These are phyloP conservation scores for Lampris incognitus DNA, from an alignment of 2,113 vertebrate genomes.

Conservation along the genomic window DNA sequence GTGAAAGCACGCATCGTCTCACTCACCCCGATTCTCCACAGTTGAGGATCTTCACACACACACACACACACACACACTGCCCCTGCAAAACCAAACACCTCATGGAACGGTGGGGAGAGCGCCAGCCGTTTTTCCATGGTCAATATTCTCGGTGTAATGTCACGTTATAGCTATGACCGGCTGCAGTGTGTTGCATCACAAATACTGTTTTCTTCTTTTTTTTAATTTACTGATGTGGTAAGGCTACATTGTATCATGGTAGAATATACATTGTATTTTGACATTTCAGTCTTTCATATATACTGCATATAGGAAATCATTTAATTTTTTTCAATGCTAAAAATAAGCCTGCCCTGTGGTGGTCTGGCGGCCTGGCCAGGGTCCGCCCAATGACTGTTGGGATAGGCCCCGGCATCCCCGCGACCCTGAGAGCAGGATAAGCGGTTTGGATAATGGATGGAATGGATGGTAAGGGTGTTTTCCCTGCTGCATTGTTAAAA, in stretches of 20 bases:
- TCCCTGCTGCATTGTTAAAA: slow-evolving; percentile 30
- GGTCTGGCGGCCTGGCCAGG: too few species aligned
- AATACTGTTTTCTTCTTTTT: slow-evolving; percentile 14
- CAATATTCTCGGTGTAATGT: slow-evolving; percentile 45
- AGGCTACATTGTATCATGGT: too few species aligned
- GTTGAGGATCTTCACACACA: background rate
- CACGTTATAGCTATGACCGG: slow-evolving; percentile 22
- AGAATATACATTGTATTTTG: too few species aligned
- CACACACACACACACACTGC: slow-evolving; percentile 10
- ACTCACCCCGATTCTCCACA: background rate
- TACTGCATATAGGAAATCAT: too few species aligned
- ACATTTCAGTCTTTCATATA: too few species aligned
- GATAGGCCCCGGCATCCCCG: too few species aligned
- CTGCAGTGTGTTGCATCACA: slow-evolving; percentile 23
- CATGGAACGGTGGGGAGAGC: background rate
- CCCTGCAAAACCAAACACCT: slow-evolving; percentile 23
- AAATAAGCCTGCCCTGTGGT: background rate
- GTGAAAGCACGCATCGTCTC: background rate
- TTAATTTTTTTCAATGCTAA: too few species aligned
- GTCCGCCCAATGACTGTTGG: too few species aligned
- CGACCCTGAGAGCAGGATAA: too few species aligned
- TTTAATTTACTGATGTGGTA: background rate
- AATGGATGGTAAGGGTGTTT: background rate
- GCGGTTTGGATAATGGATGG: too few species aligned
- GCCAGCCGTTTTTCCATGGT: slow-evolving; percentile 33